A percentile compares a stretch with the other conserved stretches of the same genome.
These are phyloP conservation scores for Heliothis peltigera DNA, from an alignment of 2,888 invertebrate species.

Conservation along the genomic window DNA sequence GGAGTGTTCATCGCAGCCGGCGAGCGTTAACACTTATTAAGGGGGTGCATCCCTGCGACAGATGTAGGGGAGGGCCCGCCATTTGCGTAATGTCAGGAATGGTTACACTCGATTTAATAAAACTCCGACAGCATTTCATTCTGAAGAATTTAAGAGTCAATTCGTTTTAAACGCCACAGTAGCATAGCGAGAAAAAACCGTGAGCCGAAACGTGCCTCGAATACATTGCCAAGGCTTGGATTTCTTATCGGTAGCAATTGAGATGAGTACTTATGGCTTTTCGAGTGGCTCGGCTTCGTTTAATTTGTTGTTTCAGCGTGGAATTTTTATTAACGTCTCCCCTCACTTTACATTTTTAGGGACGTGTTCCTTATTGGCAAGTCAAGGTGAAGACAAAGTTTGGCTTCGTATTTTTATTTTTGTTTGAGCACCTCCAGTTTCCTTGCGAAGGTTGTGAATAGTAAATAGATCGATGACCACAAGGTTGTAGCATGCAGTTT, in stretches of 20 bases:
- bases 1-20: conserved; percentile 88
- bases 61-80: conserved; percentile 89
- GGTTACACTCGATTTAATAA: conserved; percentile 90
- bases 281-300: conserved; percentile 90
- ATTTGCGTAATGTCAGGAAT: conserved; percentile 90
- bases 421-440: conserved; percentile 57
- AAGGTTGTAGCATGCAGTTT: conserved; percentile 50
- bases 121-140: conserved; percentile 89
- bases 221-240: conserved; percentile 89
- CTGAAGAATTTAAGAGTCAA: conserved; percentile 89
- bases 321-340: conserved; percentile 90
- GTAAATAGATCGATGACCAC: conserved; percentile 62
- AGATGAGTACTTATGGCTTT: conserved; percentile 90
- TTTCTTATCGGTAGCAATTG: conserved; percentile 90
- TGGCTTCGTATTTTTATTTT: conserved; percentile 67
- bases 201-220: conserved; percentile 88
- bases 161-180: conserved; percentile 88
- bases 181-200: conserved; percentile 88
- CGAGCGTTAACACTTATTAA: conserved; percentile 90
- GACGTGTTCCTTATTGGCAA: conserved; percentile 78
- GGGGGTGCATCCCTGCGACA: conserved; percentile 90
- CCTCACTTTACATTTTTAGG: conserved; percentile 85
- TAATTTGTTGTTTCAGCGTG: conserved; percentile 90
- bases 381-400: conserved; percentile 77
- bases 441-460: conserved; percentile 48